Conservation (phyloP, 1,140 invertebrate species). For the Leptinotarsa lineolata region DNA sequence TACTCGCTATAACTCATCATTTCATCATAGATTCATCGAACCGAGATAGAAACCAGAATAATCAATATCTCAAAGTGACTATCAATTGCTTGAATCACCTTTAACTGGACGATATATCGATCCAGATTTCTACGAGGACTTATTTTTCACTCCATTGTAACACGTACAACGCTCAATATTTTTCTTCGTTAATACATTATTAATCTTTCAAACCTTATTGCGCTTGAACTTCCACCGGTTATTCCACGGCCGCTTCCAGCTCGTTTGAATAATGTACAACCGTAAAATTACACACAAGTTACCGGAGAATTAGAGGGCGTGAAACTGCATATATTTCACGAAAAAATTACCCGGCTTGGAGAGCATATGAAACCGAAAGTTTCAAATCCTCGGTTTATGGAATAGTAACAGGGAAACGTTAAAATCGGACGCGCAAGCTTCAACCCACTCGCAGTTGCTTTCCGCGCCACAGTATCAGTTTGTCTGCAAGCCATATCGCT, state of each 20-base stretch:
- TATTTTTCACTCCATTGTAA: too few species aligned
- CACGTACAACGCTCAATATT: not conserved
- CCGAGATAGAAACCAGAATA: too few species aligned
- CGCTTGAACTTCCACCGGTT: not conserved
- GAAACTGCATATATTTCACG: slow-evolving; percentile 19
- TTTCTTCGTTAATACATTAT: not conserved
- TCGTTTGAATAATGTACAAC: slow-evolving; percentile 10
- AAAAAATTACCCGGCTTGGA: slow-evolving; percentile 3
- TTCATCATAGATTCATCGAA: too few species aligned
- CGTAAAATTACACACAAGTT: slow-evolving; percentile 16
- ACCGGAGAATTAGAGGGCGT: slow-evolving; percentile 9
- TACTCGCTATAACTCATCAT: too few species aligned
- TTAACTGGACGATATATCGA: too few species aligned
- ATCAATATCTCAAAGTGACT: too few species aligned
- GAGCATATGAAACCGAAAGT: slow-evolving; percentile 21
- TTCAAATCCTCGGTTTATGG: slow-evolving; percentile 6
- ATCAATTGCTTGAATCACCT: too few species aligned
- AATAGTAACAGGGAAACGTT: slow-evolving; percentile 24
- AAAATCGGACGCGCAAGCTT: slow-evolving; percentile 40
- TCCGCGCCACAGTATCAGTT: slow-evolving; percentile 41
- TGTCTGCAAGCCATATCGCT: slow-evolving; percentile 40
- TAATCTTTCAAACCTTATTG: not conserved
- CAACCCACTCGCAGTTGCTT: slow-evolving; percentile 28
- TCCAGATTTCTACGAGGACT: too few species aligned
- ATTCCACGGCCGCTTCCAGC: not conserved